Conservation (phyloP, 1,140 invertebrate species). For the Papilio xuthus region DNA sequence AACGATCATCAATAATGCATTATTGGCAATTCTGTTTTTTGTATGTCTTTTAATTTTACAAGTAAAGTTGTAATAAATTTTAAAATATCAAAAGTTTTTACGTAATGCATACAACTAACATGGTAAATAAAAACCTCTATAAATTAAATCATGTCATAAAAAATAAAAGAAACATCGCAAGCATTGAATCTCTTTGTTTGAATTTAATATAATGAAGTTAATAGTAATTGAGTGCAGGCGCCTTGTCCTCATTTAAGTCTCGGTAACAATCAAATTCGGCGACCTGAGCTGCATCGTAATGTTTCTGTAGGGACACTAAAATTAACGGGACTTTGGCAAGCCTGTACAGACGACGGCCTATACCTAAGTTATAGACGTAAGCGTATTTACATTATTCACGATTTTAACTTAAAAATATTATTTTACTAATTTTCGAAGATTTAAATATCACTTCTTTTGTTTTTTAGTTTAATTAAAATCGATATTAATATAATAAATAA, state of each 20-base stretch:
- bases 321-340: constrained; percentile 63
- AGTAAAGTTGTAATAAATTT: background rate
- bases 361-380: constrained; percentile 34
- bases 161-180: background rate
- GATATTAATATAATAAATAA: too few species aligned
- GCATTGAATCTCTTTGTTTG: background rate
- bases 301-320: constrained; percentile 60
- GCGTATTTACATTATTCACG: constrained; percentile 23
- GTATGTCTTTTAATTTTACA: constrained; percentile 36
- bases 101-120: constrained; percentile 35
- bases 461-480: too few species aligned
- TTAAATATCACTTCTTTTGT: background rate
- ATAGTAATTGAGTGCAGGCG: constrained; percentile 42
- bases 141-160: background rate
- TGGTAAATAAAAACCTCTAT: background rate
- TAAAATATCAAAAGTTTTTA: constrained; percentile 19
- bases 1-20: constrained; percentile 54
- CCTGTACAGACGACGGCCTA: constrained; percentile 43
- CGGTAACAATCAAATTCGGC: constrained; percentile 52
- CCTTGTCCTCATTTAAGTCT: constrained; percentile 54
- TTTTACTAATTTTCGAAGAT: background rate
- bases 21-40: constrained; percentile 49
- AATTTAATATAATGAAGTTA: constrained; percentile 9
- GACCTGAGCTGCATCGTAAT: constrained; percentile 62
- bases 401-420: background rate